phyloP scores from a whole-genome alignment of 2,113 vertebrate species.

The Ptilonorhynchus violaceus region DNA sequence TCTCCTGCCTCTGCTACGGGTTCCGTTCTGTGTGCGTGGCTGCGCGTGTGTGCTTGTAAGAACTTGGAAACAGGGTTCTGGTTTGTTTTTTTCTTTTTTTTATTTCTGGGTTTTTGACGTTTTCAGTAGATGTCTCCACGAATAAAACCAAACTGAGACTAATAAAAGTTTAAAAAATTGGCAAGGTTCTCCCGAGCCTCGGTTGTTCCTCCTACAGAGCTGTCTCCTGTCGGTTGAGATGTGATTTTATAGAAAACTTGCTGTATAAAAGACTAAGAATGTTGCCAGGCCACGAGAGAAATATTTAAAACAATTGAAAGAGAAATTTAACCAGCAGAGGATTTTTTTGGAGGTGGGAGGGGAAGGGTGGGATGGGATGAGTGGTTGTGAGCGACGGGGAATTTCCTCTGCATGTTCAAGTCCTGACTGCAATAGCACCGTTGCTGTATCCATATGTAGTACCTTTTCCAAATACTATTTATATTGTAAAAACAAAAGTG shows the following conservation, averaged over 20 bases:
- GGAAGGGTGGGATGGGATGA: neutral
- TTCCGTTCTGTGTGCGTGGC: neutral
- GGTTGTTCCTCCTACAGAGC: neutral
- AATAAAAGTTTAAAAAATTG: neutral
- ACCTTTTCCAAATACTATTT: constrained; percentile 49
- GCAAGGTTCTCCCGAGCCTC: neutral
- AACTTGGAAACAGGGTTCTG: neutral
- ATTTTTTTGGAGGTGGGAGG: neutral
- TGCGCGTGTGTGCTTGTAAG: neutral
- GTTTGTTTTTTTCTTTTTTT: neutral
- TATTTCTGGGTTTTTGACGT: neutral
- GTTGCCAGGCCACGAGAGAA: neutral
- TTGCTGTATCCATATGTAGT: constrained; percentile 20
- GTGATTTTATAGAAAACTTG: neutral
- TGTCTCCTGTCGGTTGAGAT: neutral
- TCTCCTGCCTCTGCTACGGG: neutral
- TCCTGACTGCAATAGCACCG: neutral
- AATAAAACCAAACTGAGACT: constrained; percentile 4
- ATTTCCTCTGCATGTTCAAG: constrained; percentile 47
- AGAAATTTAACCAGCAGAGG: constrained; percentile 18
- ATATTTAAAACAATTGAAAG: neutral
- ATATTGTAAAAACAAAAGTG: constrained; percentile 58
- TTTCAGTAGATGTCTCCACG: neutral
- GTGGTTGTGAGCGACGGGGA: neutral
- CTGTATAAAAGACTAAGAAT: neutral